Evolutionary conservation across 2,113 vertebrate genomes (phyloP).

Genomic region (Larimichthys crocea): DNA sequence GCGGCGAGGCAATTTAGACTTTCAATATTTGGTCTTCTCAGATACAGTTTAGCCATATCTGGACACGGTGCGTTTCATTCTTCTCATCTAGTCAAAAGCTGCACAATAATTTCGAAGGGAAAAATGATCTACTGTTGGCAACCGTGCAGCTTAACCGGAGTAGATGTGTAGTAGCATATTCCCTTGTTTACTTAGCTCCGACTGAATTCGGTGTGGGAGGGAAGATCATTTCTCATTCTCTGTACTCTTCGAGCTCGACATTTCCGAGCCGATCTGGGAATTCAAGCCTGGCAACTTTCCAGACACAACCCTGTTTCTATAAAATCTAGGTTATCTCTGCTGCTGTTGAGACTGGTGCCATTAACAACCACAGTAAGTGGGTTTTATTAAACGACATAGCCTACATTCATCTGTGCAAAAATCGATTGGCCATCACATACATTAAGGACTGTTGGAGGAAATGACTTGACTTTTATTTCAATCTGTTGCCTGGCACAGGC

Average conservation of each 20-base stretch:
- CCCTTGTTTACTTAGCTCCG: not conserved
- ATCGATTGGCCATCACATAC: not conserved
- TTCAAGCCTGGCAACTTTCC: conserved; percentile 10
- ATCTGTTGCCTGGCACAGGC: not conserved
- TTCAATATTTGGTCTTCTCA: conserved; percentile 21
- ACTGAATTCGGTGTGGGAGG: not conserved
- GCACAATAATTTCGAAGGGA: not conserved
- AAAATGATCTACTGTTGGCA: not conserved
- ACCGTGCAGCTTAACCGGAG: not conserved
- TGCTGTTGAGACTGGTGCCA: not conserved
- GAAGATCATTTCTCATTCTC: not conserved
- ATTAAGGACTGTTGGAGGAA: not conserved
- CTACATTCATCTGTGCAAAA: not conserved
- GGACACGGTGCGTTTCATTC: not conserved
- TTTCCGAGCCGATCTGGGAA: conserved; percentile 3
- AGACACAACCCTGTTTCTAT: not conserved
- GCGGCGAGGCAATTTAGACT: conserved; percentile 2
- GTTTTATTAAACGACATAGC: not conserved
- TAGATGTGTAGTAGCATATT: not conserved
- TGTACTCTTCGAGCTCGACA: not conserved
- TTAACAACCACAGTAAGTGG: not conserved
- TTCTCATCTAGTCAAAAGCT: not conserved
- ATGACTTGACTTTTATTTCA: not conserved
- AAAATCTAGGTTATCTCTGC: conserved; percentile 10
- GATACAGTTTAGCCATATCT: not conserved